Evolutionary conservation across 2,113 vertebrate genomes (phyloP).

Genomic region (Bambusicola thoracicus): DNA sequence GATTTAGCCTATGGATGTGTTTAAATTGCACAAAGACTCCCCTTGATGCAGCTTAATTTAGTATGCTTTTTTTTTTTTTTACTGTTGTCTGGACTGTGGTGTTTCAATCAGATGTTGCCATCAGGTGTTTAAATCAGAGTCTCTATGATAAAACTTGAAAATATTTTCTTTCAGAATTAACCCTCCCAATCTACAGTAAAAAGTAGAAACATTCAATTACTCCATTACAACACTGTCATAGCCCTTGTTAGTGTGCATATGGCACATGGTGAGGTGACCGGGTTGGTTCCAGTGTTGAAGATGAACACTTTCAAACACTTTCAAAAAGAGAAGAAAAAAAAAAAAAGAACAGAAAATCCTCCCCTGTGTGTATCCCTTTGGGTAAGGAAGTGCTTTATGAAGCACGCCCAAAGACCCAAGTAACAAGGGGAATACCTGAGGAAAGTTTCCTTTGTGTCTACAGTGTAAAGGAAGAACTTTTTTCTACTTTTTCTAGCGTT

Average conservation of each 20-base stretch:
- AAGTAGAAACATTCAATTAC: not conserved
- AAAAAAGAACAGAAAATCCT: not conserved
- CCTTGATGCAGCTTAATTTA: not conserved
- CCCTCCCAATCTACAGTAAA: not conserved
- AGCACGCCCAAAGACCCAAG: not conserved
- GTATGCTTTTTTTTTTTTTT: not conserved
- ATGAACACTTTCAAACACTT: not conserved
- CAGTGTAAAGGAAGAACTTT: not conserved
- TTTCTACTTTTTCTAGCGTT: not conserved
- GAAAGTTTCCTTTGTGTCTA: not conserved
- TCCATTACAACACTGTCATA: fast-evolving
- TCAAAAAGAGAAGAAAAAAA: not conserved
- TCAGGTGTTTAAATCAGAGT: not conserved
- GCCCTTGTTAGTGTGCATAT: not conserved
- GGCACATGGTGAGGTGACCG: not conserved
- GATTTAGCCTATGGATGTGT: not conserved
- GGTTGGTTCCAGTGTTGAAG: not conserved
- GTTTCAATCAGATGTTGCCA: not conserved
- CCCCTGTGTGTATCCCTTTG: not conserved
- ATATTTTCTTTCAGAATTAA: not conserved
- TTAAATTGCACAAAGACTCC: not conserved
- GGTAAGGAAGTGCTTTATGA: not conserved
- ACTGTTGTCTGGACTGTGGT: not conserved
- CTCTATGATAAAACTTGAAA: not conserved
- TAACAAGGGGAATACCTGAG: not conserved